These are phyloP conservation scores for Drosophila auraria DNA, from an alignment of 1,140 invertebrate genomes.

Conservation along the genomic window DNA sequence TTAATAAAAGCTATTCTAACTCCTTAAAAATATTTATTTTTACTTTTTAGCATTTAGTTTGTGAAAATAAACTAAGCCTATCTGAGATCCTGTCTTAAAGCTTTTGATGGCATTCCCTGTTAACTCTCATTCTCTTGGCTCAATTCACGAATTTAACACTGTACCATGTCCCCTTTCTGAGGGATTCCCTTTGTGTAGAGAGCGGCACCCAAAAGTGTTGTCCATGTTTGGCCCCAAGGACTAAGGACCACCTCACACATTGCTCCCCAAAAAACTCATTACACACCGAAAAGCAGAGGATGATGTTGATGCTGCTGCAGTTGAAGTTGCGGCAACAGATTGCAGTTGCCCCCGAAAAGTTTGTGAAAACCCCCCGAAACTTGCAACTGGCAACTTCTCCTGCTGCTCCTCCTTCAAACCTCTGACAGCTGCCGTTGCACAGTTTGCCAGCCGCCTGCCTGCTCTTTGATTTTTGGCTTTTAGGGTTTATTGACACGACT, in stretches of 20 bases:
- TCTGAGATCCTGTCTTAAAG: neutral
- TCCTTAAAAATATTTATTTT: neutral
- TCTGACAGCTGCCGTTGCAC: slow-evolving; percentile 61
- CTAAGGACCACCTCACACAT: slow-evolving; percentile 18
- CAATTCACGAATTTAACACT: neutral
- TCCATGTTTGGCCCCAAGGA: slow-evolving; percentile 14
- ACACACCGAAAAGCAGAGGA: slow-evolving; percentile 31
- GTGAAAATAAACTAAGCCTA: no score
- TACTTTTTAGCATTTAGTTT: neutral
- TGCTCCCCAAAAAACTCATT: slow-evolving; percentile 57
- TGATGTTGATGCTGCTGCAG: slow-evolving; percentile 12
- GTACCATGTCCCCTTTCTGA: neutral
- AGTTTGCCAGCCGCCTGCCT: slow-evolving; percentile 6
- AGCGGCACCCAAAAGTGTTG: slow-evolving; percentile 12
- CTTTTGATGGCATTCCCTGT: neutral
- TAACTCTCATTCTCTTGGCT: neutral
- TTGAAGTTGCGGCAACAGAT: slow-evolving; percentile 64
- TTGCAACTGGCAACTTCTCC: slow-evolving; percentile 19
- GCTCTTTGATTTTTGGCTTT: slow-evolving; percentile 47
- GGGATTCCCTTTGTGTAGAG: slow-evolving; percentile 2
- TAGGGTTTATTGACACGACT: slow-evolving; percentile 69
- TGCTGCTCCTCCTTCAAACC: slow-evolving; percentile 20
- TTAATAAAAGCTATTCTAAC: no score
- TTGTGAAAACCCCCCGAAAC: slow-evolving; percentile 30
- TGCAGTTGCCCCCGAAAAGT: slow-evolving; percentile 59